Evolutionary conservation across 2,113 vertebrate genomes (phyloP).

Genomic region (Gasterosteus nipponicus): DNA sequence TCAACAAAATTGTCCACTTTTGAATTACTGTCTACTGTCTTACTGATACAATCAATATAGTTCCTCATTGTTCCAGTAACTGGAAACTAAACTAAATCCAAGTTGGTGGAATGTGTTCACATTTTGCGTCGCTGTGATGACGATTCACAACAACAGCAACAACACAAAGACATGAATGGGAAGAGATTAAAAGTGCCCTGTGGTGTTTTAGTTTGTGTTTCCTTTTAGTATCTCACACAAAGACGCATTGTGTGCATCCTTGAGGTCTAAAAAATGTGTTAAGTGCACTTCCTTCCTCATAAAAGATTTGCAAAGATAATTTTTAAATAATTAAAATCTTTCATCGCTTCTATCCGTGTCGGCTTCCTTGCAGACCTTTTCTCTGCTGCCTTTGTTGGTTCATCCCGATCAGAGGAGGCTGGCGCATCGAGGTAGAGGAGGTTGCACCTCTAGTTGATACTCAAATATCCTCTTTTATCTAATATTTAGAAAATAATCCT

Average conservation of each 20-base stretch:
- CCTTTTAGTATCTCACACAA: neutral
- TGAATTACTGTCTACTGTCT: neutral
- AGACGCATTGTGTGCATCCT: neutral
- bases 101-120: neutral
- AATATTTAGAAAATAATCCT: neutral
- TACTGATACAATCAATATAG: neutral
- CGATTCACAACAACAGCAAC: neutral
- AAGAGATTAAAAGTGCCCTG: conserved; percentile 5
- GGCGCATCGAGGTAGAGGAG: neutral
- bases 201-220: neutral
- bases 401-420: neutral
- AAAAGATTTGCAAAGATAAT: neutral
- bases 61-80: neutral
- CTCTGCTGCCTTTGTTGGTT: neutral
- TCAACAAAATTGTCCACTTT: neutral
- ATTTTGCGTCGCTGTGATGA: neutral
- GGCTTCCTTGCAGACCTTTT: neutral
- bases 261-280: neutral
- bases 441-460: neutral
- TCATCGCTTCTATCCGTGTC: neutral
- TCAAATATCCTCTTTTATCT: neutral
- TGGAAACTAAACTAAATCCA: neutral
- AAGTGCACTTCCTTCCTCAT: neutral
- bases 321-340: conserved; percentile 13
- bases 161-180: neutral